Conservation (phyloP, 2,113 vertebrate genomes). For the Pampusana beccarii region DNA sequence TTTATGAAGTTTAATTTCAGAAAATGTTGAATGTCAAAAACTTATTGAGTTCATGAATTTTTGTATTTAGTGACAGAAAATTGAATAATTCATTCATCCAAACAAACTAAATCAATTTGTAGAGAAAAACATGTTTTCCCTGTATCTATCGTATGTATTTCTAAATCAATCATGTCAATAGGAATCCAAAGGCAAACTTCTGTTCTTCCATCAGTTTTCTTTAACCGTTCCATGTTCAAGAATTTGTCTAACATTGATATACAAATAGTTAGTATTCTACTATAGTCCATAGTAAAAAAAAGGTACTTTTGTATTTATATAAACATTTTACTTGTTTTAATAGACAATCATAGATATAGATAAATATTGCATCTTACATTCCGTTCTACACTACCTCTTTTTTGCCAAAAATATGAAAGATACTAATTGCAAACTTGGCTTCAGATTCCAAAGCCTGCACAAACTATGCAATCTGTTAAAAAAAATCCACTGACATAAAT, state of each 20-base stretch:
- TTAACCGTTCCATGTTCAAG: neutral
- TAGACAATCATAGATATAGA: neutral
- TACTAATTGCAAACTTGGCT: neutral
- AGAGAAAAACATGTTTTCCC: neutral
- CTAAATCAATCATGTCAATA: neutral
- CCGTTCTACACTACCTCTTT: neutral
- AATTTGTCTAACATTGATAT: no score
- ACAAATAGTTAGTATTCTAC: no score
- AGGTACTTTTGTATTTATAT: no score
- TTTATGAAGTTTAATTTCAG: neutral
- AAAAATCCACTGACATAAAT: neutral
- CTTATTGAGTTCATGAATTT: neutral
- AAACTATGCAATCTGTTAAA: neutral
- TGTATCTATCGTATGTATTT: rapidly evolving
- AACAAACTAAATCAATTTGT: neutral
- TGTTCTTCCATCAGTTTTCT: neutral
- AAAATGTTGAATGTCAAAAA: neutral
- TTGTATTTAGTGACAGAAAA: neutral
- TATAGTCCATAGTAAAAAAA: no score
- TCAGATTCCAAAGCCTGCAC: neutral
- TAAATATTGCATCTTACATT: neutral
- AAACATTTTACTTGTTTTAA: neutral
- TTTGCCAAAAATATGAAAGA: neutral
- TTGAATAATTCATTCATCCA: neutral
- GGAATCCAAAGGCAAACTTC: neutral